These are phyloP conservation scores for Cassiopea andromeda DNA, from an alignment of 30 jellyfish, hydroid and myxozoan species.

Conservation along the genomic window DNA sequence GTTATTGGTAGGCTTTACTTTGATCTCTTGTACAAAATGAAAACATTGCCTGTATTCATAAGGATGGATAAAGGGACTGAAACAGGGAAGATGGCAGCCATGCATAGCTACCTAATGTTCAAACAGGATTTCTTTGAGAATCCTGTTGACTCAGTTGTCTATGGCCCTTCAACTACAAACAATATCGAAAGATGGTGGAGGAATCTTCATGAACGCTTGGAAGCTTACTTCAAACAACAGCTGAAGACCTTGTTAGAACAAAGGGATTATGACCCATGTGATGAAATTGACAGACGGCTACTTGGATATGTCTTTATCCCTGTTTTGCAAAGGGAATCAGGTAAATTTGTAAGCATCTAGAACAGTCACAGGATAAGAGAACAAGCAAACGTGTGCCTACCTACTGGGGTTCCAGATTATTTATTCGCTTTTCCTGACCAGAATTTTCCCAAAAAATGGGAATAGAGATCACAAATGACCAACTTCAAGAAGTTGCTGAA, in stretches of 20 bases:
- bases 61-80: conserved; percentile 71
- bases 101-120: conserved; percentile 52
- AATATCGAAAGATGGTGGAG: conserved; percentile 48
- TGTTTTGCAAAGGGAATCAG: background rate
- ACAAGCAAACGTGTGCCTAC: background rate
- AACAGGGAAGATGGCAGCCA: conserved; percentile 65
- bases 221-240: background rate
- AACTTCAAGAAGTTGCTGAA: background rate
- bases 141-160: background rate
- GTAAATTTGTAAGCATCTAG: background rate
- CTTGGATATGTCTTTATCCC: background rate
- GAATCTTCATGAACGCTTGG: conserved; percentile 27
- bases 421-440: background rate
- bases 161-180: conserved; percentile 49
- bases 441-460: background rate
- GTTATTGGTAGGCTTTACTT: conserved; percentile 44
- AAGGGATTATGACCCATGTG: background rate
- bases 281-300: background rate
- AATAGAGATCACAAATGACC: background rate
- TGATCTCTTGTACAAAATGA: conserved; percentile 16
- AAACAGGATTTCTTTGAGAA: background rate
- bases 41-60: conserved; percentile 33
- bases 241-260: background rate
- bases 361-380: background rate
- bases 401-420: background rate